These are phyloP conservation scores for Bufotes viridis DNA, from an alignment of 2,797 vertebrate genomes.

Conservation along the genomic window DNA sequence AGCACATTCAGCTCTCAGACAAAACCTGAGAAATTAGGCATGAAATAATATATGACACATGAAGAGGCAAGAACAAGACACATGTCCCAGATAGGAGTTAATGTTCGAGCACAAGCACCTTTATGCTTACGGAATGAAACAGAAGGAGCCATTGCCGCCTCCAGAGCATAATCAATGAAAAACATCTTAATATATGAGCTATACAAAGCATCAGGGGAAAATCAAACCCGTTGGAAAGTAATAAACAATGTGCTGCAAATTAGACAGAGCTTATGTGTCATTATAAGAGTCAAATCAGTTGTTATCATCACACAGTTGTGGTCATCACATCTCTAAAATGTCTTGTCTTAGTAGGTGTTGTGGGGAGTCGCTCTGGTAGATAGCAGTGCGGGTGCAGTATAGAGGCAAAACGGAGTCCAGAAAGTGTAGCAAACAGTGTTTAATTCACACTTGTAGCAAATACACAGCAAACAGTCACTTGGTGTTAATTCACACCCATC, in stretches of 20 bases:
- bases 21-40: conserved; percentile 55
- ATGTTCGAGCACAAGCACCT: conserved; percentile 29
- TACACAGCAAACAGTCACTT: no score
- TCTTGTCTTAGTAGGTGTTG: no score
- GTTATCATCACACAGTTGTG: background rate
- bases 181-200: background rate
- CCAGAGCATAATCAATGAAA: conserved; percentile 15
- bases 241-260: background rate
- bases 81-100: conserved; percentile 28
- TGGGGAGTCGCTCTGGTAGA: no score
- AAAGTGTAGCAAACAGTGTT: no score
- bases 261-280: background rate
- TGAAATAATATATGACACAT: conserved; percentile 54
- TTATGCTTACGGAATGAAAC: conserved; percentile 4
- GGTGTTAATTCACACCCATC: no score
- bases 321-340: background rate
- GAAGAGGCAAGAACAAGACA: conserved; percentile 47
- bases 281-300: background rate
- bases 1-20: conserved; percentile 25
- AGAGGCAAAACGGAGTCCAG: no score
- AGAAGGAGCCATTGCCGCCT: background rate
- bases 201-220: conserved; percentile 8
- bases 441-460: no score
- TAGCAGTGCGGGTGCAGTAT: no score
- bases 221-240: background rate